phyloP scores from a whole-genome alignment of 2,113 vertebrate genomes.

The Calidris pugnax region DNA sequence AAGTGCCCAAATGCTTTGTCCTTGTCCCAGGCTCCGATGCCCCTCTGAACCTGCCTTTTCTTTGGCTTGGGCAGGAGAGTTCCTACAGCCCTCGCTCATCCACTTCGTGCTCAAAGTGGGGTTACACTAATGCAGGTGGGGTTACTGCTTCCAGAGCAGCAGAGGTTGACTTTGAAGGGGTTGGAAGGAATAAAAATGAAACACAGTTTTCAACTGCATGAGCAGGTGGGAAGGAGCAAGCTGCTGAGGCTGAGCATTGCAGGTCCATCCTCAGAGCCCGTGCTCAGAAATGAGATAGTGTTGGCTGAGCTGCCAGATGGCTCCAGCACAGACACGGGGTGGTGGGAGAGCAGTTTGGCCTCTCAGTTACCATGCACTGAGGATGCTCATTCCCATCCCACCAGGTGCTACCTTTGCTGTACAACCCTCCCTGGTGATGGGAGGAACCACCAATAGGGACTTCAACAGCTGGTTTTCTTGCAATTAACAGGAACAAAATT shows the following conservation, averaged over 20 bases:
- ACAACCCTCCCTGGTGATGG: neutral
- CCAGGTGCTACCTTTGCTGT: fast-evolving
- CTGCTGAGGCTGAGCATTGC: neutral
- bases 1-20: neutral
- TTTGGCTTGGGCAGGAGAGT: neutral
- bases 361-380: fast-evolving
- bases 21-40: neutral
- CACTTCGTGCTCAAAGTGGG: neutral
- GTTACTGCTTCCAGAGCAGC: neutral
- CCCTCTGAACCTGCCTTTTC: neutral
- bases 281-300: neutral
- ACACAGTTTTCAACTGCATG: neutral
- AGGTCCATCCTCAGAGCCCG: neutral
- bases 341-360: neutral
- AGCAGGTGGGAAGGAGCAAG: neutral
- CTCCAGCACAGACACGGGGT: fast-evolving
- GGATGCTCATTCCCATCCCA: neutral
- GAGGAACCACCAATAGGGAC: neutral
- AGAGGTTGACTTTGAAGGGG: neutral
- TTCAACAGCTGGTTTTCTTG: neutral
- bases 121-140: fast-evolving
- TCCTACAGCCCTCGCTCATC: neutral
- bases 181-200: neutral
- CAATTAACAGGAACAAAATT: neutral
- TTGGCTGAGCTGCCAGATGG: fast-evolving